These are phyloP conservation scores for Lagenorhynchus albirostris DNA, from an alignment of 2,113 vertebrate species.

Conservation along the genomic window DNA sequence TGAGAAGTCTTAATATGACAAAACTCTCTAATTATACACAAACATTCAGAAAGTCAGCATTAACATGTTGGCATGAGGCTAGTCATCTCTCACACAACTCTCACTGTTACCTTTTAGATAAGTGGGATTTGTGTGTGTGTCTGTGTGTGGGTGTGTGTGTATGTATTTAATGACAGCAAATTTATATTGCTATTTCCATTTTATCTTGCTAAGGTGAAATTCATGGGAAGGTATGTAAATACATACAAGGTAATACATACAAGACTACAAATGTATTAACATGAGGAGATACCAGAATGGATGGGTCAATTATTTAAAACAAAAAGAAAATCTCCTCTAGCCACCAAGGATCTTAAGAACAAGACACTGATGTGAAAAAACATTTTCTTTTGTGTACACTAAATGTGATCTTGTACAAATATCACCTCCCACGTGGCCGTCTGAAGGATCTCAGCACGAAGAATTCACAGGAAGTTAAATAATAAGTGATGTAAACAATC, in stretches of 20 bases:
- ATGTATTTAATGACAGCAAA: not conserved
- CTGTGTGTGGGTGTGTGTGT: fast-evolving
- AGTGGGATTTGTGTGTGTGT: not conserved
- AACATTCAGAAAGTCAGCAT: not conserved
- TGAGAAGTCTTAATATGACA: not conserved
- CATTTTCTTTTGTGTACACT: not conserved
- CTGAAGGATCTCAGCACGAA: not conserved
- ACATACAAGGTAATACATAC: not conserved
- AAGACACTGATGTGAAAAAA: not conserved
- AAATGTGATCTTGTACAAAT: not conserved
- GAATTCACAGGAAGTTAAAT: not conserved
- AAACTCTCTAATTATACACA: not conserved
- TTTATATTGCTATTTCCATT: not conserved
- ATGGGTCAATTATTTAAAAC: not conserved
- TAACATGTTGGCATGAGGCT: not conserved
- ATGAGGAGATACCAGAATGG: not conserved
- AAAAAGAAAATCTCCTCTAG: not conserved
- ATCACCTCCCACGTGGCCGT: not conserved
- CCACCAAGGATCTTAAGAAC: not conserved
- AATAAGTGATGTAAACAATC: not conserved
- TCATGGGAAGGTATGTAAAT: not conserved
- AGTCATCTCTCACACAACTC: too few relatives aligned
- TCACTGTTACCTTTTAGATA: not conserved
- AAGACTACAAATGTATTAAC: not conserved
- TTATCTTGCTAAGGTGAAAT: not conserved